phyloP scores from a whole-genome alignment of 1,140 invertebrate genomes.

The Bicyclus anynana region DNA sequence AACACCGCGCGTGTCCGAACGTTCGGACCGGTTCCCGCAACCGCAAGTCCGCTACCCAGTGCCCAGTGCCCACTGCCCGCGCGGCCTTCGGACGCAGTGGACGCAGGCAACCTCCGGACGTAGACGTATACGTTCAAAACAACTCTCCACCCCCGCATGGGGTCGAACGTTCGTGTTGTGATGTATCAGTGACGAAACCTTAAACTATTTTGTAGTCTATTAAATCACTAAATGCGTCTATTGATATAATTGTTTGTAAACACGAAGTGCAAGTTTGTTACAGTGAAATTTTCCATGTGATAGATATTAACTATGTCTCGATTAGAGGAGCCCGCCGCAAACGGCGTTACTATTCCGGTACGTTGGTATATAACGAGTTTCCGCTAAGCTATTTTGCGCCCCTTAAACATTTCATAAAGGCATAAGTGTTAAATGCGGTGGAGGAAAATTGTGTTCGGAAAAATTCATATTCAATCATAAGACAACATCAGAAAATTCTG shows the following conservation, averaged over 20 bases:
- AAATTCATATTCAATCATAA: too few species aligned
- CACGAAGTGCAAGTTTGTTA: background rate
- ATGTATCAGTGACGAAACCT: background rate
- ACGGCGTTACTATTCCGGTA: background rate
- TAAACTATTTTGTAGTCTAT: too few species aligned
- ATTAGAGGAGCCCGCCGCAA: background rate
- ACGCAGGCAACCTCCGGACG: background rate
- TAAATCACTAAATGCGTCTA: background rate
- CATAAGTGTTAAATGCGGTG: too few species aligned
- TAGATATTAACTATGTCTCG: background rate
- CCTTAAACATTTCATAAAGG: too few species aligned
- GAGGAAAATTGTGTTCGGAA: too few species aligned
- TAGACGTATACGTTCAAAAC: background rate
- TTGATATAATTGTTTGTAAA: background rate
- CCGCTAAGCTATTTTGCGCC: background rate
- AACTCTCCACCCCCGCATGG: background rate
- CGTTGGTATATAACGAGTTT: background rate
- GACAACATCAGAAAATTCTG: too few species aligned
- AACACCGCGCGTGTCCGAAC: too few species aligned
- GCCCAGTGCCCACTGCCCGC: background rate
- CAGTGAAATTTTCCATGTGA: background rate
- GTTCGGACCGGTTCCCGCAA: conserved; percentile 4
- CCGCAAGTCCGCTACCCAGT: conserved; percentile 3
- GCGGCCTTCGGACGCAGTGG: background rate
- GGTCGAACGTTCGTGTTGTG: background rate